Conservation (phyloP, 1,140 invertebrate genomes). For the Lamellibrachia luymesi region DNA sequence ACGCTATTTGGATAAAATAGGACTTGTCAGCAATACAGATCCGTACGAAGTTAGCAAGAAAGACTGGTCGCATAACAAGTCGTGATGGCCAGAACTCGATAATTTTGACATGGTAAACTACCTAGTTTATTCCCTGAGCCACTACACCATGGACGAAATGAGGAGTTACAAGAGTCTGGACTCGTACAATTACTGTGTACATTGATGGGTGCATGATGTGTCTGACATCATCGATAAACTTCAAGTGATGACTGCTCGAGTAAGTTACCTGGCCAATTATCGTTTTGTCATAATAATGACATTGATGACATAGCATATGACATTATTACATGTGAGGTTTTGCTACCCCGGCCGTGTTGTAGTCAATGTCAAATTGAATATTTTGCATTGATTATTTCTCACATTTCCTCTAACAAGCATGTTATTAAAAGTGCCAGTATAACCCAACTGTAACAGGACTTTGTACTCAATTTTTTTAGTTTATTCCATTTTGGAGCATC, state of each 20-base stretch:
- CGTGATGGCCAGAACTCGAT: not conserved
- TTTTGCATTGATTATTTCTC: too few species aligned
- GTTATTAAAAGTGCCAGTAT: too few species aligned
- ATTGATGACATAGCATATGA: too few species aligned
- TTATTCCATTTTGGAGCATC: too few species aligned
- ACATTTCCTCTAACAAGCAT: too few species aligned
- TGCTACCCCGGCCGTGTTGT: too few species aligned
- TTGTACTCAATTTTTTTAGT: too few species aligned
- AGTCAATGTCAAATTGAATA: too few species aligned
- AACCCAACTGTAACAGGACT: too few species aligned
- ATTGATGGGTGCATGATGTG: slow-evolving; percentile 30
- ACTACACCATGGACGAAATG: slow-evolving; percentile 22
- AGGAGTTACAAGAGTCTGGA: slow-evolving; percentile 31
- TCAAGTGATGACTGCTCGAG: not conserved
- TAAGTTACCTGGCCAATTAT: not conserved
- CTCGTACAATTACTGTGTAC: slow-evolving; percentile 35
- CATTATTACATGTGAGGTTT: too few species aligned
- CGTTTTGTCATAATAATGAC: too few species aligned
- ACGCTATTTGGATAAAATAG: not conserved
- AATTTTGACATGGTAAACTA: slow-evolving; percentile 6
- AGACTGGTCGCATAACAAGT: not conserved
- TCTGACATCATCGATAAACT: not conserved
- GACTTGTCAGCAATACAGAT: not conserved
- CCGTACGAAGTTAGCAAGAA: not conserved
- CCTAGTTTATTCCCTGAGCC: slow-evolving; percentile 9